phyloP scores from a whole-genome alignment of 2,113 vertebrate species.

The Trichechus manatus region DNA sequence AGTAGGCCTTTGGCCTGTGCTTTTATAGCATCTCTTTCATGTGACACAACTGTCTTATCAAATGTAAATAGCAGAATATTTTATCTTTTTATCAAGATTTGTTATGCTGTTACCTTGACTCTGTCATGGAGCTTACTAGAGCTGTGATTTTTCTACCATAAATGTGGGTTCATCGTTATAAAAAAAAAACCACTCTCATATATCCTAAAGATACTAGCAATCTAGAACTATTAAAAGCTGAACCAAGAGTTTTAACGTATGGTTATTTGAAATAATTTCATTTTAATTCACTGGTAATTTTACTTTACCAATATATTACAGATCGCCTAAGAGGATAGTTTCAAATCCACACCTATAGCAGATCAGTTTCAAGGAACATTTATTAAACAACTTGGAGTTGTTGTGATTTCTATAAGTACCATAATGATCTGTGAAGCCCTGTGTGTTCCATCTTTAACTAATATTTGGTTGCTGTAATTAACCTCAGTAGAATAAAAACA shows the following conservation, averaged over 20 bases:
- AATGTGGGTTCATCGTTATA: conserved; percentile 45
- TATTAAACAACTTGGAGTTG: conserved; percentile 34
- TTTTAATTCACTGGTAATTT: conserved; percentile 60
- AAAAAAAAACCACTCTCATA: neutral
- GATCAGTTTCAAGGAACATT: conserved; percentile 22
- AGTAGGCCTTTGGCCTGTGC: neutral
- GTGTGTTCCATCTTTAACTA: conserved; percentile 6
- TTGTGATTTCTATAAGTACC: conserved; percentile 35
- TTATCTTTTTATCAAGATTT: conserved; percentile 56
- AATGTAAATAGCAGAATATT: conserved; percentile 29
- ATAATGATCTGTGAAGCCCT: conserved; percentile 46
- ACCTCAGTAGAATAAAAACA: conserved; percentile 55
- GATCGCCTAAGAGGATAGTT: conserved; percentile 45
- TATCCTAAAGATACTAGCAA: conserved; percentile 35
- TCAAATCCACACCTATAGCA: conserved; percentile 7
- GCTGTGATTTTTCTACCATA: conserved; percentile 35
- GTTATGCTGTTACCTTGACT: neutral
- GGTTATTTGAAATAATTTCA: conserved; percentile 57
- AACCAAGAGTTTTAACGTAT: neutral
- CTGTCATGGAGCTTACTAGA: neutral
- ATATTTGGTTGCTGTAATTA: conserved; percentile 48
- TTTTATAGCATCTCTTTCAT: conserved; percentile 29
- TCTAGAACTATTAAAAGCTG: conserved; percentile 35
- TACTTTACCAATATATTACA: conserved; percentile 36
- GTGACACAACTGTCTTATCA: neutral